A percentile compares a stretch with the other conserved stretches of the same genome.
These are phyloP conservation scores for Parambassis ranga DNA, from an alignment of 2,797 vertebrate genomes.

Conservation along the genomic window DNA sequence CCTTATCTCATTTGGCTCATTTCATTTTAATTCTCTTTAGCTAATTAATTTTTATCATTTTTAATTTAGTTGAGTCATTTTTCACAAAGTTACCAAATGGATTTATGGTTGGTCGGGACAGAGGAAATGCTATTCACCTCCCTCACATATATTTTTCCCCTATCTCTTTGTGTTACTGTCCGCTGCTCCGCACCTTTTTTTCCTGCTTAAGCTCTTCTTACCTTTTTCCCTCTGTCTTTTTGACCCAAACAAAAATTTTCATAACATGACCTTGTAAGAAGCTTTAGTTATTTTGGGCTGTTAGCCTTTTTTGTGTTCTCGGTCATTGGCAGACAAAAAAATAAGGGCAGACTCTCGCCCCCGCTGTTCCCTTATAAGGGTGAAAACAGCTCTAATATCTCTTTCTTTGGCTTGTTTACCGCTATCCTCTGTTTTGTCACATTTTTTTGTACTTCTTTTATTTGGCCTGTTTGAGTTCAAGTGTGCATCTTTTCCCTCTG, in stretches of 20 bases:
- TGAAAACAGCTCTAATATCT: slow-evolving; percentile 24
- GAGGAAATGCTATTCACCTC: no score
- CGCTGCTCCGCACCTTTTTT: background rate
- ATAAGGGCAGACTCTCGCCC: background rate
- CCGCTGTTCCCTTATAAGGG: slow-evolving; percentile 1
- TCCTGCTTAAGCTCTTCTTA: no score
- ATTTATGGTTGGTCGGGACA: no score
- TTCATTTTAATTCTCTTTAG: background rate
- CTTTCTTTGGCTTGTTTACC: slow-evolving; percentile 28
- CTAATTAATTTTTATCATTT: background rate
- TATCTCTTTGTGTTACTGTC: background rate
- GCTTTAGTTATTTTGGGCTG: no score
- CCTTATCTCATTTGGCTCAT: background rate
- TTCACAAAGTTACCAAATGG: no score
- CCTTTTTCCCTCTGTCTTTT: background rate
- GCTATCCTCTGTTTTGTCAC: slow-evolving; percentile 19
- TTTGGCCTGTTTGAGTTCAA: slow-evolving; percentile 8
- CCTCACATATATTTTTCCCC: no score
- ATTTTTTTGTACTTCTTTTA: slow-evolving; percentile 3
- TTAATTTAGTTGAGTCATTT: background rate
- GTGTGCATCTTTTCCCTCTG: slow-evolving; percentile 17
- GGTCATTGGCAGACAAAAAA: no score
- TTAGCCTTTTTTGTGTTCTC: no score
- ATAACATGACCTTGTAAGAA: no score
- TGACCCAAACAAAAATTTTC: no score